Evolutionary conservation across 2,113 vertebrate genomes (phyloP).

Genomic region (Esox niger): DNA sequence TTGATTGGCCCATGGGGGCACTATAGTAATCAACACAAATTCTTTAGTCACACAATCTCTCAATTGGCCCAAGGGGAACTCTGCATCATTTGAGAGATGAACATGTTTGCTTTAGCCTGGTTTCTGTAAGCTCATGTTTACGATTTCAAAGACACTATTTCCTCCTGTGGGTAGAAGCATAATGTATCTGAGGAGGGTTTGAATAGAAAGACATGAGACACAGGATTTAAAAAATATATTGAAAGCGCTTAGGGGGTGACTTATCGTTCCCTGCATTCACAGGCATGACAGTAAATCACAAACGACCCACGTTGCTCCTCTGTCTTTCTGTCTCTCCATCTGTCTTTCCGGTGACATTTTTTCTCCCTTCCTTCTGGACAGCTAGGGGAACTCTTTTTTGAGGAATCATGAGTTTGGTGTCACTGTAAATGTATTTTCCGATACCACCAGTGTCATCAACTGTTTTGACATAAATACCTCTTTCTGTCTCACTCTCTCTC

Average conservation of each 20-base stretch:
- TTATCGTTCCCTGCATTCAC: constrained; percentile 54
- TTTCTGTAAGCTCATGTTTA: not conserved
- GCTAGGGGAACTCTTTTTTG: constrained; percentile 11
- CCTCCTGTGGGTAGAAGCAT: constrained; percentile 9
- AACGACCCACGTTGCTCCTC: constrained; percentile 28
- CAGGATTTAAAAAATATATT: constrained; percentile 55
- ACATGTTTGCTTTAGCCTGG: too few species aligned
- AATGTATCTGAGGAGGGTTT: constrained; percentile 39
- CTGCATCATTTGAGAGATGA: too few species aligned
- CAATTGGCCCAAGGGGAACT: too few species aligned
- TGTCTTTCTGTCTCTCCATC: constrained; percentile 30
- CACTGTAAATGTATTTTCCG: constrained; percentile 2
- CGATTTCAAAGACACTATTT: constrained; percentile 10
- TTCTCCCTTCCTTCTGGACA: constrained; percentile 24
- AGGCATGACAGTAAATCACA: constrained; percentile 51
- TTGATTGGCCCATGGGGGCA: too few species aligned
- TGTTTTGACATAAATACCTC: not conserved
- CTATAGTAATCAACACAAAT: too few species aligned
- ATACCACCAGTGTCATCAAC: constrained; percentile 22
- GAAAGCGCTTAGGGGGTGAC: constrained; percentile 43
- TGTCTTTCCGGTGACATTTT: constrained; percentile 29
- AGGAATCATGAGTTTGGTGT: constrained; percentile 27
- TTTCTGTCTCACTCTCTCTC: constrained; percentile 4
- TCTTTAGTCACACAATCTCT: too few species aligned
- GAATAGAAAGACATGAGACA: constrained; percentile 36